Base-by-base conservation (phyloP, 2,888 invertebrate genomes). In the Poecilobothrus nobilitatus region DNA sequence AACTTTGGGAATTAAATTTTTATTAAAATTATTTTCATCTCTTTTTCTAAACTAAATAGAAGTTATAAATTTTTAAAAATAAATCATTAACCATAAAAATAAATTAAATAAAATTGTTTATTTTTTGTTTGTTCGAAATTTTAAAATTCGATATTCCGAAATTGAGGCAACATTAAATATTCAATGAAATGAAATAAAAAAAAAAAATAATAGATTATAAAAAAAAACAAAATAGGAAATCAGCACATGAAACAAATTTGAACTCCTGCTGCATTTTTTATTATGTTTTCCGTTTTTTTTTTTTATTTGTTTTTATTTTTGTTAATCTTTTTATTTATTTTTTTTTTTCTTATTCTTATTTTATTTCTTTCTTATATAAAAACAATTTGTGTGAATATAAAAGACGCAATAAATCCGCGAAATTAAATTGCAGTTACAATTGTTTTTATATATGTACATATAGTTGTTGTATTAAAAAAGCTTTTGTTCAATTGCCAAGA, bases 361-460 rank as follows among this genome's bases (percentile, higher is more conserved):
- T 12, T 9, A 12, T 44, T 44, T 53, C 18, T 18, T 53, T 53
- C 2, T 53, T 53, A 8, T 37, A 53, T 53, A 53, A 18, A 53
- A 41, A 53, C 53, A 53, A 15, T 53, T 53, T 53, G 15, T 18
- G n/a, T 53, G 6, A 6, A 53, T 18, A 53, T 53, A 53, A 53
- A 53, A 53, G 18, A 53, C 53, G 53, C 53, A 53, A 53, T 53
- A 53, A 53, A 53, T 53, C 53, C 53, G 53, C 53, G 53, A 53
- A 53, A 53, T 53, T 53, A 53, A 53, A 53, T 53, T 53, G 53
- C 53, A 53, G 53, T 53, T 53, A 2, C 53, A 53, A 53, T 53
- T 53, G 53, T 37, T 37, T 37, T 12, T 37, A 37, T 4, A 37
- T 8, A n/a, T 53, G 53, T 53, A 15, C 1, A 15, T 53, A 2